These are phyloP conservation scores for Discoglossus pictus DNA, from an alignment of 2,797 vertebrate genomes.

Conservation along the genomic window DNA sequence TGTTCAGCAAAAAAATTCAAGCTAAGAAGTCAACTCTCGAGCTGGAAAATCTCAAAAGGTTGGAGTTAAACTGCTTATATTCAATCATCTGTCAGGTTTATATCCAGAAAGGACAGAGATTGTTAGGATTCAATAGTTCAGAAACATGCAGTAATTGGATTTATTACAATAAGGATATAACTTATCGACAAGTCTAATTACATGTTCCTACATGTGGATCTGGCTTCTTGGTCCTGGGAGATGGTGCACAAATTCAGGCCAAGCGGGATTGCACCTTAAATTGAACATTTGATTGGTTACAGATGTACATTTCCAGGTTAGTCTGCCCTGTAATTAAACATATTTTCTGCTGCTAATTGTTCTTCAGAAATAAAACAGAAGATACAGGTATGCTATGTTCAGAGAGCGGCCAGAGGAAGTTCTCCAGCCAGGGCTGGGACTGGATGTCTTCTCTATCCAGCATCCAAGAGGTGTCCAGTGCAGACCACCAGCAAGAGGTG, in stretches of 20 bases:
- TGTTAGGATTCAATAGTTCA: no score
- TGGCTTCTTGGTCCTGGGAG: no score
- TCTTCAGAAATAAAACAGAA: neutral
- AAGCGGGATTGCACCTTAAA: neutral
- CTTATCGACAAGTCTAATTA: no score
- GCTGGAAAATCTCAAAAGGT: conserved; percentile 31
- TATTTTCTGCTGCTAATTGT: neutral
- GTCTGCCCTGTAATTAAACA: conserved; percentile 16
- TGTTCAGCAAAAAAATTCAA: conserved; percentile 27
- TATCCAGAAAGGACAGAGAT: no score
- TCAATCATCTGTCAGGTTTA: neutral
- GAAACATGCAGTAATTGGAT: no score
- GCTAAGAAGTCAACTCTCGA: conserved; percentile 20
- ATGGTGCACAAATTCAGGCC: no score
- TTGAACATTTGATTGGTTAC: conserved; percentile 14
- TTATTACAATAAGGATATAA: no score
- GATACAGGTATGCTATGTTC: neutral
- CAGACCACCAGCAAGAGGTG: no score
- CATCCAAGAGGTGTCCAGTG: no score
- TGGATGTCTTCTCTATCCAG: no score
- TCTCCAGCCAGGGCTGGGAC: no score
- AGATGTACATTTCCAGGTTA: conserved; percentile 23
- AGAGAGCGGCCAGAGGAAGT: neutral
- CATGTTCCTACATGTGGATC: no score
- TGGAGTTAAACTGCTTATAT: neutral